Percentiles rank a stretch among this genome's conserved stretches.
Conservation (phyloP, 2,113 vertebrate species). For the Scalopus aquaticus region DNA sequence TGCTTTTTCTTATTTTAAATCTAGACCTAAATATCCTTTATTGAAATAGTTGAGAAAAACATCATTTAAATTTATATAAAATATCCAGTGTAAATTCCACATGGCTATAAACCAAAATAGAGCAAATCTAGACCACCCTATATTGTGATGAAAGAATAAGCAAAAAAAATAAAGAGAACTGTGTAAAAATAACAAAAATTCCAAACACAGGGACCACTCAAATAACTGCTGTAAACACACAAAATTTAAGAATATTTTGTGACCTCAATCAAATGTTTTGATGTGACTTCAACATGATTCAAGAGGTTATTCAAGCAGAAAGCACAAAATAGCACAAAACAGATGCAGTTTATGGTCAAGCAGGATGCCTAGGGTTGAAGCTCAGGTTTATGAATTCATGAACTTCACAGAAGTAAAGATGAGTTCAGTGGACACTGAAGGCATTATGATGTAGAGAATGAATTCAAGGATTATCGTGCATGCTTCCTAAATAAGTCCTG, state of each 20-base stretch:
- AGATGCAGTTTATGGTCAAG: background rate
- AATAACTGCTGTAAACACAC: background rate
- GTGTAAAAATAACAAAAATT: background rate
- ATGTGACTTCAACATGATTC: background rate
- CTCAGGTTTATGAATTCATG: background rate
- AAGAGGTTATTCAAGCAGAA: background rate
- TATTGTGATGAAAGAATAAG: background rate
- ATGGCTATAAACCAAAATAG: background rate
- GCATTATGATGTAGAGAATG: conserved; percentile 18
- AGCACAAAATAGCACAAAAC: background rate
- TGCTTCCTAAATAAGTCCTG: background rate
- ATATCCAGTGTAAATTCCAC: background rate
- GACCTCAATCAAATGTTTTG: background rate
- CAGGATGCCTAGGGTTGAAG: background rate
- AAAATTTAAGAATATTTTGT: background rate
- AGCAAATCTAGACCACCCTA: background rate
- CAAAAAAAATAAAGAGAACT: background rate
- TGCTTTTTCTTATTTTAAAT: background rate
- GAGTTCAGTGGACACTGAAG: background rate
- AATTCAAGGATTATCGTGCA: background rate
- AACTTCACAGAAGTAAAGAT: background rate
- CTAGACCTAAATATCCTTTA: background rate
- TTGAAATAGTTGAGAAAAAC: background rate
- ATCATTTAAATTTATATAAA: background rate
- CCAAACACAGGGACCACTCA: background rate